Base-by-base conservation (phyloP, 2,888 invertebrate species). In the Caenorhabditis doughertyi region DNA sequence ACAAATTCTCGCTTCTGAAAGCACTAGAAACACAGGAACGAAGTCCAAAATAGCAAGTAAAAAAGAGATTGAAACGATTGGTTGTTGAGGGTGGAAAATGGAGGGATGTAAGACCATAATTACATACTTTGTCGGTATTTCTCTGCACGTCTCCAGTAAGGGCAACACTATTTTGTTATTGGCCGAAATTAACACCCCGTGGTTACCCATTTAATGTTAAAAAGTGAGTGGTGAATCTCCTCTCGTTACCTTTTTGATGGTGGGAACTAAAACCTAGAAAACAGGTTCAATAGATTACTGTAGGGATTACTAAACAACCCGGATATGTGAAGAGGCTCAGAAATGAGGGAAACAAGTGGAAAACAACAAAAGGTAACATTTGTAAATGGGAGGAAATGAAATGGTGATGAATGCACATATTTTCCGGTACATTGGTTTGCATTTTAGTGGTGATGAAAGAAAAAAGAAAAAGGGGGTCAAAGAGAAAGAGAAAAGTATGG, bases 101-200 rank as follows among this genome's bases (percentile, higher is more conserved):
- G 53, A 13, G 18, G 27, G 3, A 42, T 39, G n/a, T 42, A 47
- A 56, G 55, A 42, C 23, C 32, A 70, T 70, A 70, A 70, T 70
- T 70, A 70, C 44, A 70, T 70, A 70, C 70, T 70, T 70, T 70
- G 60, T 77, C 74, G 64, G 62, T 79, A 53, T 67, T 56, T 76
- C 67, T 72, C 62, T 53, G 42, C 32, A 42, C 8, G 35, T 51
- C 65, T 35, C 51, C 65, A 13, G 11, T 16, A 25, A 62, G 7
- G 21, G 21, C 16, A 9, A 32, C 47, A 58, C 71, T 58, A 71
- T 58, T 58, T 71, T 56, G 27, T 44, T 51, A 72, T 67, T 67
- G 55, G 49, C 74, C 70, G 49, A 64, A 64, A 81, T 81, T 81
- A 74, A 71, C 35, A 68, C 67, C 25, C 47, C n/a, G 44, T 62